Evolutionary conservation across 2,888 invertebrate genomes (phyloP), one percentile per base, ranked within the genome.

Genomic region (Himalopsyche tibetana): DNA sequence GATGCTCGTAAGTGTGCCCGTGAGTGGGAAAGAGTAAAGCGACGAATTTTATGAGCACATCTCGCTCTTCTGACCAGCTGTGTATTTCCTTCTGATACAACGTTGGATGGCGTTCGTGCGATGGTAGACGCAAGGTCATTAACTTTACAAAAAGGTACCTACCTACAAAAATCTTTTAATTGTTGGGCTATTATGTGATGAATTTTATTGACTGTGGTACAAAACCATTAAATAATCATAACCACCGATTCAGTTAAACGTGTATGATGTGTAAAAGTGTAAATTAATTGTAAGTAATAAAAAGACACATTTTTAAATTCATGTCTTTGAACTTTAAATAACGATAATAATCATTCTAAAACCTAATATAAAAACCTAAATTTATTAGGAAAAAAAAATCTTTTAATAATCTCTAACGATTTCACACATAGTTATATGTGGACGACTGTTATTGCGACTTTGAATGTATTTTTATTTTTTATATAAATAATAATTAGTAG

Each of bases 51-150:
- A 83, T 80, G 82, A 74, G 56, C 80, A 82, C 82, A 82, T 86
- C 86, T 86, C 86, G 38, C 83, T 86, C 83, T 86, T 79, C 80
- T 56, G 83, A 83, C 86, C 86, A 86, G 86, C 86, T 86, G 86
- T 86, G 74, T 28, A 36, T 55, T 28, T 82, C 45, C 81, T 42
- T 38, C 69, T 51, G 86, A 55, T 69, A 86, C 81, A 86, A 86
- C 86, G 56, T 86, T 86, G 81, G 11, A 63, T 55, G n/a, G 63
- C 81, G 83, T 83, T 82, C 38, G 15, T 56, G 15, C 40, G 11
- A n/a, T 51, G 80, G 8, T 28, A 17, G 55, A 15, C 9, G 40
- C 63, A 83, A 83, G 86, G 86, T 86, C 86, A 86, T 55, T 86
- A 86, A 79, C 82, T 55, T 56, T 19, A 42, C 40, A 17, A 55